Percentiles rank a stretch among this genome's conserved stretches.
Conservation (phyloP, 2,113 vertebrate species). For the Archocentrus centrarchus region DNA sequence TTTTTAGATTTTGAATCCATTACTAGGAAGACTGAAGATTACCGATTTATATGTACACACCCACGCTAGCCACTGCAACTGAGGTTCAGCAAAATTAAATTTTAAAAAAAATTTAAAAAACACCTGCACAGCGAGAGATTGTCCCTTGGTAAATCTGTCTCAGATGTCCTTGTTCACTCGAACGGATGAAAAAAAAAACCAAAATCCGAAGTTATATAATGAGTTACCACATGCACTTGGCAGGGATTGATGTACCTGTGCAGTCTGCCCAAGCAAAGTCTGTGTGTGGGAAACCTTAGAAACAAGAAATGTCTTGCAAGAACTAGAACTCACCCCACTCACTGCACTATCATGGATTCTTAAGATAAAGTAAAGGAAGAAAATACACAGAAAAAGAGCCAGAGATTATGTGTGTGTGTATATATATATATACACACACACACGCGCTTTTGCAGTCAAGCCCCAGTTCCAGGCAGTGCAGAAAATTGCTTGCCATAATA, state of each 20-base stretch:
- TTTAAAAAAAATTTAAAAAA: neutral
- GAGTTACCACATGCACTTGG: neutral
- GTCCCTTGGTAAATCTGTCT: neutral
- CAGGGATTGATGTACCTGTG: neutral
- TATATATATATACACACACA: too few relatives aligned
- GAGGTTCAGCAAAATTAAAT: neutral
- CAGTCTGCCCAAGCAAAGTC: neutral
- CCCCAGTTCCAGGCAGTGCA: neutral
- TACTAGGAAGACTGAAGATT: neutral
- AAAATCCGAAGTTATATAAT: neutral
- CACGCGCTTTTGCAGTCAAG: neutral
- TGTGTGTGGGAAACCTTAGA: neutral
- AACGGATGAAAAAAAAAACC: accelerated
- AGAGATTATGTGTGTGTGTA: neutral
- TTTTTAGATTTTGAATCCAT: neutral
- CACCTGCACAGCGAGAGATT: neutral
- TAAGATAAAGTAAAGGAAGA: neutral
- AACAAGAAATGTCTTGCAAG: neutral
- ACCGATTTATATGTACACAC: neutral
- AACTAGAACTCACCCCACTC: neutral
- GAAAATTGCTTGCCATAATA: neutral
- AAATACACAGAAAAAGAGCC: neutral
- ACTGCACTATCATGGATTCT: neutral
- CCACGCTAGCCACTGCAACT: neutral
- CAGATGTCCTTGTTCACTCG: neutral